These are phyloP conservation scores for Steatornis caripensis DNA, from an alignment of 2,113 vertebrate genomes.

Conservation along the genomic window DNA sequence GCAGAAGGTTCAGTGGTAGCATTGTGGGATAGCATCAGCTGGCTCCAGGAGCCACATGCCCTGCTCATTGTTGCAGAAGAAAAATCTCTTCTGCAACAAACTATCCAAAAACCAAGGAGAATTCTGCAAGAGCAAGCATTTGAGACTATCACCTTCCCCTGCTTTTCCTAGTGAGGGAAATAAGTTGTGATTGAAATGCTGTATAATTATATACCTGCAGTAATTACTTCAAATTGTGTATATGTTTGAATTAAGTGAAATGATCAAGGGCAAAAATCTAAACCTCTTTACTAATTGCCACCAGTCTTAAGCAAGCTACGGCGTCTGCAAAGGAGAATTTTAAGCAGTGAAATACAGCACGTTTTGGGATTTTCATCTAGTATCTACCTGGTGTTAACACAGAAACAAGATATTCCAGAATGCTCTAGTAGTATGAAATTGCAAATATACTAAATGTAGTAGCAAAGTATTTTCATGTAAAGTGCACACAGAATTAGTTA, in stretches of 20 bases:
- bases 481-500: background rate
- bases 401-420: background rate
- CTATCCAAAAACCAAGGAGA: background rate
- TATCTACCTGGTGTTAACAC: background rate
- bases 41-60: background rate
- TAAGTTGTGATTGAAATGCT: background rate
- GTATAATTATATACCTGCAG: background rate
- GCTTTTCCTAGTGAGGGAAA: background rate
- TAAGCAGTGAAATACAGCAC: background rate
- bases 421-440: background rate
- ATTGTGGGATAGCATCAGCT: background rate
- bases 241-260: background rate
- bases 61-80: background rate
- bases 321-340: background rate
- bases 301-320: background rate
- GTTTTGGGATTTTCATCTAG: background rate
- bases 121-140: background rate
- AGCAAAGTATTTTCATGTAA: background rate
- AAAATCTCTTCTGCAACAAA: background rate
- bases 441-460: background rate
- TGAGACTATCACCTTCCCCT: background rate
- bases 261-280: background rate
- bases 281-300: background rate
- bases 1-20: background rate
- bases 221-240: background rate